These are phyloP conservation scores for Chesias legatella DNA, from an alignment of 2,888 invertebrate genomes.

Conservation along the genomic window DNA sequence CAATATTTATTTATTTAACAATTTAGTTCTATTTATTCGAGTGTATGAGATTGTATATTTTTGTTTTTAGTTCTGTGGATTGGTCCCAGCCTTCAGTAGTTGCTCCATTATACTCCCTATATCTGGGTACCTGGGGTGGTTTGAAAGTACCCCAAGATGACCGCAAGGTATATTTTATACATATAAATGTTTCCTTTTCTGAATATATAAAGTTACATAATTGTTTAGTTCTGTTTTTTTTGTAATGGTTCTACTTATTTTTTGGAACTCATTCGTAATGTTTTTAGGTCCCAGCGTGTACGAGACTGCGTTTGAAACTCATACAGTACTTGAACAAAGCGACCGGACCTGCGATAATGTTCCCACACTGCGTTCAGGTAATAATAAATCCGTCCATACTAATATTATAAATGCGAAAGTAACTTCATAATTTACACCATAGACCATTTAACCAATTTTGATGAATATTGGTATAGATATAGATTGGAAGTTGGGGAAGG, in stretches of 20 bases:
- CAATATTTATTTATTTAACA: no score
- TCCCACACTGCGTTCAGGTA: constrained; percentile 91
- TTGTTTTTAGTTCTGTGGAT: constrained; percentile 83
- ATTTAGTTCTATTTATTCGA: no score
- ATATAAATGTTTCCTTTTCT: not conserved
- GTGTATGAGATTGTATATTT: no score
- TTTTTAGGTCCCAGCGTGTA: constrained; percentile 85
- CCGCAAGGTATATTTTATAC: constrained; percentile 73
- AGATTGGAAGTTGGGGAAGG: no score
- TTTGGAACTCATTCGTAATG: not conserved
- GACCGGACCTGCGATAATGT: constrained; percentile 85
- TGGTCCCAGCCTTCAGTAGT: constrained; percentile 87
- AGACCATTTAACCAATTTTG: no score
- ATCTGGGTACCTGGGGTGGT: constrained; percentile 84
- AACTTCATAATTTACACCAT: no score
- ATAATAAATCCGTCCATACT: no score
- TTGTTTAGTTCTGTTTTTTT: no score
- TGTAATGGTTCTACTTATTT: not conserved
- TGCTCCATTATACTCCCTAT: constrained; percentile 88
- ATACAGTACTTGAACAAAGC: constrained; percentile 90
- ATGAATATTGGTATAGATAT: no score
- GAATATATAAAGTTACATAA: no score
- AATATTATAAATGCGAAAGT: no score
- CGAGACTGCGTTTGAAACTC: constrained; percentile 91
- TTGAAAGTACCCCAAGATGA: constrained; percentile 83